Conservation (phyloP, 2,797 vertebrate species). For the Esox lucius region DNA sequence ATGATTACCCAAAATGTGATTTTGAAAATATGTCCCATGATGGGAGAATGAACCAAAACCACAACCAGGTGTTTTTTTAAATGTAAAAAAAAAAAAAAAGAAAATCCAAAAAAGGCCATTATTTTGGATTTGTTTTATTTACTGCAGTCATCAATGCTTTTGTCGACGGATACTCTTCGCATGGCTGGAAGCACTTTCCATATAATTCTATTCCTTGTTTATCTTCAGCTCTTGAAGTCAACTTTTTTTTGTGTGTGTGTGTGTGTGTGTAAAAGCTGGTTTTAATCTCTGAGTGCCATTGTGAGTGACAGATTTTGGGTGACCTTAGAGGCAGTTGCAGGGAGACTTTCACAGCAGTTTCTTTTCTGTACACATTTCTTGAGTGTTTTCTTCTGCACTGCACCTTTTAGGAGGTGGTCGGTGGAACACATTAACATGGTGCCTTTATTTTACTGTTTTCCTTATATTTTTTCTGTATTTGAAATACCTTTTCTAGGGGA, state of each 20-base stretch:
- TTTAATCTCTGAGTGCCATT: constrained; percentile 53
- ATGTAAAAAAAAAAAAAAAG: no score
- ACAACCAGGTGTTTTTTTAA: neutral
- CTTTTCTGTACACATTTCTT: constrained; percentile 36
- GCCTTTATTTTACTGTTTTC: constrained; percentile 65
- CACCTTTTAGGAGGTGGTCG: constrained; percentile 23
- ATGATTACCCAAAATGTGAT: neutral
- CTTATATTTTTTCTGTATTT: constrained; percentile 36
- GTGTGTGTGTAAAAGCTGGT: constrained; percentile 55
- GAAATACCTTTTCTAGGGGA: constrained; percentile 61
- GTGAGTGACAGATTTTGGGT: constrained; percentile 34
- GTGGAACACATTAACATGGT: constrained; percentile 48
- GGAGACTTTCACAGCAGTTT: constrained; percentile 32
- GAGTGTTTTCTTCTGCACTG: constrained; percentile 35
- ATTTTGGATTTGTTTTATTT: neutral
- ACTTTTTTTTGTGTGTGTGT: no score
- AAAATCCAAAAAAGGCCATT: neutral
- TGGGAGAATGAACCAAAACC: neutral
- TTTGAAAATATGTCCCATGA: neutral
- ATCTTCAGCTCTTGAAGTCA: constrained; percentile 37
- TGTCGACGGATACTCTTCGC: constrained; percentile 58
- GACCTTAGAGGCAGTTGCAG: constrained; percentile 24
- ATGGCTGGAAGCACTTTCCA: constrained; percentile 64
- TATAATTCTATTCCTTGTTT: constrained; percentile 45
- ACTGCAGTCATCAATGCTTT: neutral